Base-by-base conservation (phyloP, 2,888 invertebrate genomes). In the Zaprionus obscuricornis region DNA sequence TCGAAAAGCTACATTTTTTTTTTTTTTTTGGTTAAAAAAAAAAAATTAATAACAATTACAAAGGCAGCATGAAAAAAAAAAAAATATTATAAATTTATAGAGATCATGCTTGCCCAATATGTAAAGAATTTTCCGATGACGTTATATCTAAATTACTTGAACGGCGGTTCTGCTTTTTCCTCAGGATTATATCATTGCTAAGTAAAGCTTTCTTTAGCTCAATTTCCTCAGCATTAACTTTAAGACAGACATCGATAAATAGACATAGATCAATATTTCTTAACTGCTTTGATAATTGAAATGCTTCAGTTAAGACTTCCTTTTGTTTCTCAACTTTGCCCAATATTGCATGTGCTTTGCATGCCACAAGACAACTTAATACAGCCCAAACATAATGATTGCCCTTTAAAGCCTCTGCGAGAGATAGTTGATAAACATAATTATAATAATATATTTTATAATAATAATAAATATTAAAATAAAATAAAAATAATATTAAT, bases 271-370 rank as follows among this genome's bases (percentile, higher is more conserved):
- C 59, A 1, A 70, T 66, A 34, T 69, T 85, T 13, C 72, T 81
- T 2, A 89, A 55, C 0, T 39, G 45, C 27, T 71, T 64, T 1
- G 86, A 79, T 18, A 85, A 46, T 0, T 4, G 14, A n/a, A 56
- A 65, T 1, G 85, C 84, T 6, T 84, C 78, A 0, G 42, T 63
- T 1, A 89, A 60, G 1, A 72, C 72, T n/a, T 87, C 83, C 16
- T 62, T 76, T 29, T 78, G 75, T 5, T 78, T 78, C 36, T 89
- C 89, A 4, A 88, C 66, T 57, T 88, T 88, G 2, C 86, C 85
- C 6, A 89, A 49, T 2, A 86, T 69, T 0, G 87, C 85, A 55
- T 89, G 84, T 0, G 88, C 73, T 26, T 89, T 88, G 26, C 86
- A 83, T 4, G 79, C 76, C 0, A 88, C 24, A 20, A 89, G 65